A percentile compares a stretch with the other conserved stretches of the same genome.
These are phyloP conservation scores for Homalodisca vitripennis DNA, from an alignment of 1,140 invertebrate species.

Conservation along the genomic window DNA sequence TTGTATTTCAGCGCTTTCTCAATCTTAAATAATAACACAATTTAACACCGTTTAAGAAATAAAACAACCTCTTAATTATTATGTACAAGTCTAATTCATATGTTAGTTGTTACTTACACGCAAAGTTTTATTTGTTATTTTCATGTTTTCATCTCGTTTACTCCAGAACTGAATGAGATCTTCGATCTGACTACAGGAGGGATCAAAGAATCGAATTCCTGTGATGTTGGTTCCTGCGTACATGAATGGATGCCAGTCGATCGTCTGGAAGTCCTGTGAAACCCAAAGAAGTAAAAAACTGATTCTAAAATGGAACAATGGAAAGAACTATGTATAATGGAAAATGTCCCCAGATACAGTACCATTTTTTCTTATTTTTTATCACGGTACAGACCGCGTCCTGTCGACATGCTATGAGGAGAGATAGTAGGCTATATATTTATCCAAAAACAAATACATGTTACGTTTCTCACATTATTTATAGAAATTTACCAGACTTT, in stretches of 20 bases:
- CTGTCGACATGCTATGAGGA: too few relatives aligned
- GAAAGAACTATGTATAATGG: too few relatives aligned
- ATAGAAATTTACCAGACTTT: too few relatives aligned
- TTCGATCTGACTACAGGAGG: slow-evolving; percentile 55
- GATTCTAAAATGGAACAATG: too few relatives aligned
- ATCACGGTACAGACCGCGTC: too few relatives aligned
- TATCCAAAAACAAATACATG: too few relatives aligned
- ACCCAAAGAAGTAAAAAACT: too few relatives aligned
- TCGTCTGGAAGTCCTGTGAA: slow-evolving; percentile 69
- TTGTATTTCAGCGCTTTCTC: background rate
- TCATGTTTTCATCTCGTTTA: slow-evolving; percentile 2
- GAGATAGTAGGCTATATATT: too few relatives aligned
- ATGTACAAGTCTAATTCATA: background rate
- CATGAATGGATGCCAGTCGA: slow-evolving; percentile 77
- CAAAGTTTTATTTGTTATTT: slow-evolving; percentile 14
- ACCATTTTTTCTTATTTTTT: too few relatives aligned
- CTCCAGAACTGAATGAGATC: slow-evolving; percentile 47
- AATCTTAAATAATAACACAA: background rate
- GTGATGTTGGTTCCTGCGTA: slow-evolving; percentile 87
- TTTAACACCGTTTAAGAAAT: background rate
- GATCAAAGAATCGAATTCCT: slow-evolving; percentile 68
- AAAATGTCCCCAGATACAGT: too few relatives aligned
- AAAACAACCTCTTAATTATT: background rate
- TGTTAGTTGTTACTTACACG: slow-evolving; percentile 10
- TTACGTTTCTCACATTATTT: too few relatives aligned